Percentiles rank a stretch among this genome's conserved stretches.
Conservation (phyloP, 2,113 vertebrate species). For the Platanista minor region DNA sequence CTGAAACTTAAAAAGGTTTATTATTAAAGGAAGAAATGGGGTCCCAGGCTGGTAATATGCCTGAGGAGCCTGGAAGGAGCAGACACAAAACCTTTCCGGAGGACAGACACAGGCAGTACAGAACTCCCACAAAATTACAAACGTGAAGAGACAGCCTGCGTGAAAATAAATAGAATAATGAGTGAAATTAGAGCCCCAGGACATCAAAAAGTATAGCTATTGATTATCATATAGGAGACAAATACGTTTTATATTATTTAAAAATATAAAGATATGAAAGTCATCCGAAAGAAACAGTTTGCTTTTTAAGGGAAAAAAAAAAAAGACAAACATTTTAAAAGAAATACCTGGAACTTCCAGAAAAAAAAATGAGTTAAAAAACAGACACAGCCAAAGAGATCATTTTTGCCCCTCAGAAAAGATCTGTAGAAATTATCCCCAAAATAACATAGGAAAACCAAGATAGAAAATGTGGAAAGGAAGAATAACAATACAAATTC, state of each 20-base stretch:
- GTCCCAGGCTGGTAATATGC: neutral
- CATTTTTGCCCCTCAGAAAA: neutral
- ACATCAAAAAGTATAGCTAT: neutral
- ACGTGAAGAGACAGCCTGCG: neutral
- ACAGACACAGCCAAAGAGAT: neutral
- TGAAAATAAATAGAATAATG: neutral
- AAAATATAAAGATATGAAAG: neutral
- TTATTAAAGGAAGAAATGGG: neutral
- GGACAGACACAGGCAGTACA: neutral
- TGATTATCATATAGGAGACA: neutral
- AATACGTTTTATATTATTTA: neutral
- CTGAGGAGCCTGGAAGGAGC: neutral
- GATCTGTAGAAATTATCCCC: neutral
- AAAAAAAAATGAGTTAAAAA: neutral
- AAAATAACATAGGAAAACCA: neutral
- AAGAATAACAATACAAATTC: neutral
- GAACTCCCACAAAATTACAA: neutral
- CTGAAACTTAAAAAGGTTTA: neutral
- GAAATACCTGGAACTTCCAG: neutral
- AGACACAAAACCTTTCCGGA: neutral
- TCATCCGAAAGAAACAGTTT: neutral
- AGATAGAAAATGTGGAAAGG: neutral
- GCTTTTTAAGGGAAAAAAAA: neutral
- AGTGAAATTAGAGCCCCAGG: neutral
- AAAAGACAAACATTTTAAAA: neutral